Evolutionary conservation across 2,113 vertebrate species (phyloP), one percentile per base, ranked within the genome.

Genomic region (Prionailurus viverrinus): DNA sequence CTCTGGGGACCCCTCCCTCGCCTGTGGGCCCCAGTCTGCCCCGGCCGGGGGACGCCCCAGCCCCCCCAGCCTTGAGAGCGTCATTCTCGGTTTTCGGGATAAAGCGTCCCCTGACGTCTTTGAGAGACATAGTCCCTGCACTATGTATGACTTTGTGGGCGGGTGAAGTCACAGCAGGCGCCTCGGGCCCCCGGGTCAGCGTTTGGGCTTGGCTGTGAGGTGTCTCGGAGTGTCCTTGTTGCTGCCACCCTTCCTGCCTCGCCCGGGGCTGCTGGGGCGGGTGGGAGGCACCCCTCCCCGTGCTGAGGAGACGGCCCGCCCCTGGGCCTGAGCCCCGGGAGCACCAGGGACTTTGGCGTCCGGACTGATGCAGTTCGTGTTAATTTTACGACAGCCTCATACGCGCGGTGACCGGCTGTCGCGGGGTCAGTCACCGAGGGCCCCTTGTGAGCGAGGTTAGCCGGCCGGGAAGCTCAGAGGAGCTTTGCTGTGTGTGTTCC

Each of bases 21-120:
- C 19, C 13, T 14, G 3, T 53, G 76, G 66, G 65, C 3, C 10
- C 68, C 5, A 1, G 0, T 33, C 55, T 11, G 0, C 55, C 33
- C 29, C 36, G 31, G 58, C 74, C 10, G 13, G 41, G 25, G 27
- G 7, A 63, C 21, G 21, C 6, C 0, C 29, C 11, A 7, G 36
- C 36, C 23, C 1, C 74, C 69, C 33, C 5, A 3, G 31, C 41
- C n/a, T 7, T 51, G 3, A 68, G 53, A 55, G 31, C 12, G 39
- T 68, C 12, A 9, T 19, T 61, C 36, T n/a, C 25, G 3, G n/a
- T 66, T 80, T 92, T 66, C 31, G n/a, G 53, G 48, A 66, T 33
- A 2, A 66, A 53, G n/a, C 10, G 45, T 41, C 74, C 51, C 31
- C 36, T 39, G 33, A 25, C 1, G 8, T 86, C 58, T 91, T 68